Evolutionary conservation across 2,888 invertebrate genomes (phyloP).

Genomic region (Anagyrus pseudococci): DNA sequence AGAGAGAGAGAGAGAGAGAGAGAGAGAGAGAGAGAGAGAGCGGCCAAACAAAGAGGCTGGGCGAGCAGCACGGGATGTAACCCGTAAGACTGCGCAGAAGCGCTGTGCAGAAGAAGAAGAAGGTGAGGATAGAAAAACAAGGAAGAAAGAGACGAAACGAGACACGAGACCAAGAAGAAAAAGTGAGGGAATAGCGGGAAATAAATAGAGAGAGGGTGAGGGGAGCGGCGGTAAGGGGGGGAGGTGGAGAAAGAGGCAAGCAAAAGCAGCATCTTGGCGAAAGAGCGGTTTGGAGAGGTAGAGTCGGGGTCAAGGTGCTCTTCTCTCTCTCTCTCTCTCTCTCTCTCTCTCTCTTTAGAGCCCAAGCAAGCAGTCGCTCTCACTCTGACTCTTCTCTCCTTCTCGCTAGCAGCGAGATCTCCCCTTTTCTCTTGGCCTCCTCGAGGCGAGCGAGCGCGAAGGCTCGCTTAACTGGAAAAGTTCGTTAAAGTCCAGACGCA

Average conservation of each 20-base stretch:
- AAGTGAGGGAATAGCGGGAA: constrained; percentile 25
- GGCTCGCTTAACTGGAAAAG: constrained; percentile 34
- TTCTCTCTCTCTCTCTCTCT: neutral
- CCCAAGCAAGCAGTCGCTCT: neutral
- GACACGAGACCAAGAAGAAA: neutral
- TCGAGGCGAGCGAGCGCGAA: neutral
- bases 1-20: constrained; percentile 21
- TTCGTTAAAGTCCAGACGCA: constrained; percentile 34
- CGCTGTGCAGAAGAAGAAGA: neutral
- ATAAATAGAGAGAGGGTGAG: constrained; percentile 39
- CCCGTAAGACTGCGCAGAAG: neutral
- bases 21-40: constrained; percentile 23
- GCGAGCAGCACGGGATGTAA: neutral
- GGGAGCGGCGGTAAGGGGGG: constrained; percentile 5
- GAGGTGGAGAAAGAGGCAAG: no score
- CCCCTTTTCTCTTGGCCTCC: neutral
- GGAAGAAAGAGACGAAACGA: no score
- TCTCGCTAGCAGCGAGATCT: no score
- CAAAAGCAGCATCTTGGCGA: constrained; percentile 15
- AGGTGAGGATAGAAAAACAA: no score
- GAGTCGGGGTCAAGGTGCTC: constrained; percentile 35
- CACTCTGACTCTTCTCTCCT: neutral
- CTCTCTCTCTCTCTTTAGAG: neutral
- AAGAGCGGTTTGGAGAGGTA: neutral
- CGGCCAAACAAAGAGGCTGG: no score